Evolutionary conservation across 2,797 vertebrate species (phyloP).

Genomic region (Phataginus tricuspis): DNA sequence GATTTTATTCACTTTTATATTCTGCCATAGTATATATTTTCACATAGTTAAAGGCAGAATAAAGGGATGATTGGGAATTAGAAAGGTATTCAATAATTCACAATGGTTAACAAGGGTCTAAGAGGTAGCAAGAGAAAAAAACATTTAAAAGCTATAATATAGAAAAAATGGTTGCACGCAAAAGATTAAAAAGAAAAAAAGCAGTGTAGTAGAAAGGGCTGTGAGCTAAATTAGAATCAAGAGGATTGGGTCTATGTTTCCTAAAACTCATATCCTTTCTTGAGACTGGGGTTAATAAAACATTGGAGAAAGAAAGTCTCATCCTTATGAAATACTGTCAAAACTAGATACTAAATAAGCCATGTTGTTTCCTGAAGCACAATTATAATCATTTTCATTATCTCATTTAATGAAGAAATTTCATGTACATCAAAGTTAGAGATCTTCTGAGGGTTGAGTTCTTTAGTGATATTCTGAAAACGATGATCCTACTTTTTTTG

Average conservation of each 20-base stretch:
- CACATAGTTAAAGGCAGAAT: background rate
- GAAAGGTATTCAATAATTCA: background rate
- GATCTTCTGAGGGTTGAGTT: background rate
- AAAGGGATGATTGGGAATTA: background rate
- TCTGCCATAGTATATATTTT: background rate
- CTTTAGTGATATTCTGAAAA: slow-evolving; percentile 19
- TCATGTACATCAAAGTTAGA: slow-evolving; percentile 9
- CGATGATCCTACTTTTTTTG: background rate
- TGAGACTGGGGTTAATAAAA: slow-evolving; percentile 31
- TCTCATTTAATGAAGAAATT: slow-evolving; percentile 39
- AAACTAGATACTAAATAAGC: background rate
- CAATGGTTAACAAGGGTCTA: background rate
- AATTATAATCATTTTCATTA: slow-evolving; percentile 47
- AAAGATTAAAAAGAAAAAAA: background rate
- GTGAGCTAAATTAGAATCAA: slow-evolving; percentile 26
- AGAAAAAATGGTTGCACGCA: background rate
- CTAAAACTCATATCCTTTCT: slow-evolving; percentile 3
- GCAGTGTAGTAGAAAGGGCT: background rate
- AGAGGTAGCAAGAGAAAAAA: background rate
- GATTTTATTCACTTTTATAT: background rate
- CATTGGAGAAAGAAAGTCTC: background rate
- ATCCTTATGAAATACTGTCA: slow-evolving; percentile 45
- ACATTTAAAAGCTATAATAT: background rate
- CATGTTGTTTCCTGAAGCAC: background rate
- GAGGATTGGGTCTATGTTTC: background rate